phyloP scores from a whole-genome alignment of 2,888 invertebrate species.

The Drosophila hawaiiensis region DNA sequence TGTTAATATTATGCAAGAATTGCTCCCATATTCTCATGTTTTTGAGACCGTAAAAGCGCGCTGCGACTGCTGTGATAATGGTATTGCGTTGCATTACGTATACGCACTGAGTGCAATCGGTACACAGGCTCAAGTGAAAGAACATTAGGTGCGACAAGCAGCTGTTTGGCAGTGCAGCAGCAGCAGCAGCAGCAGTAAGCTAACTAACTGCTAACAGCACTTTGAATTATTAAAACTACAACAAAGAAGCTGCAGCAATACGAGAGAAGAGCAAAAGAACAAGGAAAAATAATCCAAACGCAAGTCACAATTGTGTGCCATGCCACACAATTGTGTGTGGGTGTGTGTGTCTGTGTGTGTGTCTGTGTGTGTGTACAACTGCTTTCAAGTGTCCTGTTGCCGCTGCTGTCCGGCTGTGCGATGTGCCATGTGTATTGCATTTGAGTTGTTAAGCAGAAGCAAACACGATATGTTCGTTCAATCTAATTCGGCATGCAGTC shows the following conservation, averaged over 20 bases:
- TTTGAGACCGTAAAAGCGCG: neutral
- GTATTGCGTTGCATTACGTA: conserved; percentile 32
- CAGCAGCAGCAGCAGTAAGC: neutral
- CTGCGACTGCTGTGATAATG: neutral
- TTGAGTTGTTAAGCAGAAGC: conserved; percentile 30
- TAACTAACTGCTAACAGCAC: conserved; percentile 24
- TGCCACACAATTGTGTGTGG: conserved; percentile 26
- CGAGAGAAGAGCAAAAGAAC: conserved; percentile 19
- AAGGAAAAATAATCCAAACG: conserved; percentile 13
- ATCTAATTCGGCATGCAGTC: conserved; percentile 14
- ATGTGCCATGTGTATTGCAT: conserved; percentile 18
- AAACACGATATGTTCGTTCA: conserved; percentile 32
- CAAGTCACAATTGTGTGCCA: conserved; percentile 34
- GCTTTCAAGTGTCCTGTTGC: conserved; percentile 6
- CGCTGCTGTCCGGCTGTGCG: conserved; percentile 17
- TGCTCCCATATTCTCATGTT: neutral
- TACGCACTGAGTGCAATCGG: conserved; percentile 47
- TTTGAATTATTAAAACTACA: conserved; percentile 76
- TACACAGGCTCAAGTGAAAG: conserved; percentile 50
- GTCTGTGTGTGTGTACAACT: conserved; percentile 1
- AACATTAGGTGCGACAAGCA: conserved; percentile 37
- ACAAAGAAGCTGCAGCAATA: conserved; percentile 21
- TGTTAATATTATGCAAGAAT: neutral
- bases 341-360: conserved; percentile 7
- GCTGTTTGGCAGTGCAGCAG: neutral